Base-by-base conservation (phyloP, 2,888 invertebrate genomes). In the Ectemnius continuus region DNA sequence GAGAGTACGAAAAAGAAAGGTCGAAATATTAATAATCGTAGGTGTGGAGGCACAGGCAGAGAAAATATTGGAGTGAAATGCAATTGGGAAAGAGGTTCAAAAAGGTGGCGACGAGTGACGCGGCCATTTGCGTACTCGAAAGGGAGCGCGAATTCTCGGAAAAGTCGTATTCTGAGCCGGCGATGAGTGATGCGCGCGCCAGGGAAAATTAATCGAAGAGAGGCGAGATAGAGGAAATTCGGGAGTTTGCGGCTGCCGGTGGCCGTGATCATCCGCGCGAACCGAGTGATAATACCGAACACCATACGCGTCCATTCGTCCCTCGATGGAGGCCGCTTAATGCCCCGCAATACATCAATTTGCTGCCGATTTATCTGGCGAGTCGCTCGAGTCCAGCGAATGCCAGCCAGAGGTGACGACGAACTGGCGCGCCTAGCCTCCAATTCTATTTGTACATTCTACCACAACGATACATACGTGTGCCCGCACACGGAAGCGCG, bases 391-490 rank as follows among this genome's bases (percentile, higher is more conserved):
- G 8, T 36, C 72, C 58, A 36, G 56, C 57, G 48, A 14, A 56
- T 61, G 67, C 47, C 28, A 8, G 36, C 36, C 11, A 6, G 36
- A 36, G 36, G 36, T 11, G 5, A 36, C 36, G 36, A 36, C 36
- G 36, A 36, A 13, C 11, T 52, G 16, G 52, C 73, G 45, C 67
- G 67, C 36, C 23, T 23, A 23, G 23, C 23, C 23, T 61, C 62
- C 73, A 65, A 76, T 76, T 76, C 76, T 70, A 70, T 78, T 73
- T 76, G 76, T 78, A 68, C 73, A 78, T 70, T 76, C 70, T 69
- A 65, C 65, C 70, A 59, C 48, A 47, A 4, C 52, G 59, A 8
- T 8, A 20, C 57, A 18, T 60, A 56, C 23, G 23, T 18, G 36
- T 0, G 36, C 8, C 8, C 36, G 36, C 36, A 36, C 11, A 6